Percentiles rank a stretch among this genome's conserved stretches.
Evolutionary conservation across 1,140 invertebrate genomes (phyloP).

Genomic region (Mamestra configurata): DNA sequence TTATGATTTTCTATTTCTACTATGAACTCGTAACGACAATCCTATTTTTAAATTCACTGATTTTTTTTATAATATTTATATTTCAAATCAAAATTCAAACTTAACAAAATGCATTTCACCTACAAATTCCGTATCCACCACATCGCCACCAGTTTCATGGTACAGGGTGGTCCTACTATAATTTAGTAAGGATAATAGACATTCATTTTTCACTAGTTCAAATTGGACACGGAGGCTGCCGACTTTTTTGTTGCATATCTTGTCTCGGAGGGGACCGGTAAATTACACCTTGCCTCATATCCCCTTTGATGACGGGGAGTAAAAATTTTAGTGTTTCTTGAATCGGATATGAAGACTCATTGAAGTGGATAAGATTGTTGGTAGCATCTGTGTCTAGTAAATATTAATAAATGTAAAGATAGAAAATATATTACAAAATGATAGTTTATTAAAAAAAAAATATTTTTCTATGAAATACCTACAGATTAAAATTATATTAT

Average conservation of each 20-base stretch:
- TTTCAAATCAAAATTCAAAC: too few relatives aligned
- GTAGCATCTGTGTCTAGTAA: neutral
- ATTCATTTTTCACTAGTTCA: slow-evolving; percentile 85
- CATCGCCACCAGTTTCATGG: slow-evolving; percentile 50
- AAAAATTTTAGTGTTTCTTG: slow-evolving; percentile 46
- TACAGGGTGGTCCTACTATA: slow-evolving; percentile 76
- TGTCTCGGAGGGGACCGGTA: slow-evolving; percentile 64
- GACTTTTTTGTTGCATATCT: slow-evolving; percentile 77
- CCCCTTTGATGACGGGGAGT: slow-evolving; percentile 39
- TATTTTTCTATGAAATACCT: too few relatives aligned
- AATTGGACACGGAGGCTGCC: slow-evolving; percentile 78
- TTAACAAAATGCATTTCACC: neutral
- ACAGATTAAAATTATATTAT: too few relatives aligned
- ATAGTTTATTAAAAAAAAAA: too few relatives aligned
- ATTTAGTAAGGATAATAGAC: slow-evolving; percentile 85
- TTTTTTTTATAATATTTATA: too few relatives aligned
- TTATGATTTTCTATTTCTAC: too few relatives aligned
- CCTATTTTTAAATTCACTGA: too few relatives aligned
- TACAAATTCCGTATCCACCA: slow-evolving; percentile 12
- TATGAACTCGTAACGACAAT: too few relatives aligned
- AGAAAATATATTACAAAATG: neutral
- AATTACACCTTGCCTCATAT: slow-evolving; percentile 74
- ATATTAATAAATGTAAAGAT: neutral
- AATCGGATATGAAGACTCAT: slow-evolving; percentile 7
- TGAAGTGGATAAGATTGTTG: neutral